These are phyloP conservation scores for Linnaemya vulpina DNA, from an alignment of 2,888 invertebrate species.

Conservation along the genomic window DNA sequence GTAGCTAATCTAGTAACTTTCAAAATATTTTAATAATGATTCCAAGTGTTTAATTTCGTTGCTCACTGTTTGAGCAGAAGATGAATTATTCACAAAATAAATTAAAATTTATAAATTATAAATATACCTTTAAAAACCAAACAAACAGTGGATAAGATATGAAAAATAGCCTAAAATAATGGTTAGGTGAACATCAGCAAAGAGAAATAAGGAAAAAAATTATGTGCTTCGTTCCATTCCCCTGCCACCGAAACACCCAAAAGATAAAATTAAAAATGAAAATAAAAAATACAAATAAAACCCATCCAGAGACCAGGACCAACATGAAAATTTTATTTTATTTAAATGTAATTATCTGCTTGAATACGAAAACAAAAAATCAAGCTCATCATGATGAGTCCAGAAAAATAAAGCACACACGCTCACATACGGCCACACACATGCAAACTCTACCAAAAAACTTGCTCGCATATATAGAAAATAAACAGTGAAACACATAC, in stretches of 20 bases:
- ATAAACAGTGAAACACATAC: conserved; percentile 57
- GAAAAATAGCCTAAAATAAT: conserved; percentile 60
- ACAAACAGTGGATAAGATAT: conserved; percentile 34
- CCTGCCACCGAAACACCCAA: conserved; percentile 28
- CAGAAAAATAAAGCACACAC: conserved; percentile 59
- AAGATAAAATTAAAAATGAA: conserved; percentile 6
- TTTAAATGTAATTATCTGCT: conserved; percentile 83
- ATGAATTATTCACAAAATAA: conserved; percentile 51
- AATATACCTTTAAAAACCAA: conserved; percentile 60
- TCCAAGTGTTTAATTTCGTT: conserved; percentile 21
- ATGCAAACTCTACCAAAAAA: conserved; percentile 69
- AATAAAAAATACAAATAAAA: background rate
- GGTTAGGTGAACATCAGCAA: conserved; percentile 62
- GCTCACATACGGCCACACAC: conserved; percentile 19
- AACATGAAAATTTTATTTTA: conserved; percentile 82
- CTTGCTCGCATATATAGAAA: conserved; percentile 74
- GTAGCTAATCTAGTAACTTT: background rate
- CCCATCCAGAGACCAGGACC: conserved; percentile 63
- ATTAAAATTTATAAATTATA: conserved; percentile 65
- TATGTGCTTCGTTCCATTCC: background rate
- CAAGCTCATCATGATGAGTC: conserved; percentile 78
- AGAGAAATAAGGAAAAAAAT: conserved; percentile 6
- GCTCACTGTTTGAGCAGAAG: conserved; percentile 15
- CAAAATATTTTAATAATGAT: background rate
- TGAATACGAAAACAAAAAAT: conserved; percentile 79